Percentiles rank a stretch among this genome's conserved stretches.
Conservation (phyloP, 2,888 invertebrate genomes). For the Blastobasis adustella region DNA sequence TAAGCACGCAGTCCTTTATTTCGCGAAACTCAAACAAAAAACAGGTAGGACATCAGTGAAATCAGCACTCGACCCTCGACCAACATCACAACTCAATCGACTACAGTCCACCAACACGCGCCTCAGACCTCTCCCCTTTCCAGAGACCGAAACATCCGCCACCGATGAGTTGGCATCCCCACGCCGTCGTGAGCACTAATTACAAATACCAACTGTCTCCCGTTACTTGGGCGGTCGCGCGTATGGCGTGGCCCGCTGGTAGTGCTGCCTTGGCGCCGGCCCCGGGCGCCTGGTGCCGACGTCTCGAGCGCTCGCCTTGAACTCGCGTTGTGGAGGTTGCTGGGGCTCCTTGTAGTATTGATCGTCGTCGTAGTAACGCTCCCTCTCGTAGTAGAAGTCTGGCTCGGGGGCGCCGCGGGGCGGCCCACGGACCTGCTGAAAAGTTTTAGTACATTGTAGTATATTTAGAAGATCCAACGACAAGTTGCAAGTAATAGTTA, state of each 20-base stretch:
- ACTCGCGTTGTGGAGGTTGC: constrained; percentile 40
- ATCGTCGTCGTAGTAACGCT: constrained; percentile 61
- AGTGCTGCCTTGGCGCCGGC: constrained; percentile 23
- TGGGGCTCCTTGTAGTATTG: constrained; percentile 45
- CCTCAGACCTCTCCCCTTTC: too few relatives aligned
- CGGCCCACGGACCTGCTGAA: constrained; percentile 38
- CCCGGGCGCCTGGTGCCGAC: constrained; percentile 52
- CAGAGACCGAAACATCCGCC: not conserved
- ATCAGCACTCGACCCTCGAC: too few relatives aligned
- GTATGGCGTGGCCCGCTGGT: constrained; percentile 48
- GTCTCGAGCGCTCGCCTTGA: constrained; percentile 49
- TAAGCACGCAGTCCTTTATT: too few relatives aligned
- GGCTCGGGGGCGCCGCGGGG: constrained; percentile 77
- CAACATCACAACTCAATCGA: too few relatives aligned
- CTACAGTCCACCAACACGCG: too few relatives aligned
- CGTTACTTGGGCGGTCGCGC: constrained; percentile 56
- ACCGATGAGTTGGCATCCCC: not conserved
- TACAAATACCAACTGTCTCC: constrained; percentile 17
- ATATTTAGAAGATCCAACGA: too few relatives aligned
- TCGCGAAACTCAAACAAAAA: too few relatives aligned
- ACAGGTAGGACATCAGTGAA: too few relatives aligned
- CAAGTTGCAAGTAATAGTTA: too few relatives aligned
- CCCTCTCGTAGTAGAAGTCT: constrained; percentile 79
- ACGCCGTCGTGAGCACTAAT: constrained; percentile 9
- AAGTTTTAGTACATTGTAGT: not conserved